These are phyloP conservation scores for Dicerorhinus sumatrensis DNA, from an alignment of 2,113 vertebrate species.

Conservation along the genomic window DNA sequence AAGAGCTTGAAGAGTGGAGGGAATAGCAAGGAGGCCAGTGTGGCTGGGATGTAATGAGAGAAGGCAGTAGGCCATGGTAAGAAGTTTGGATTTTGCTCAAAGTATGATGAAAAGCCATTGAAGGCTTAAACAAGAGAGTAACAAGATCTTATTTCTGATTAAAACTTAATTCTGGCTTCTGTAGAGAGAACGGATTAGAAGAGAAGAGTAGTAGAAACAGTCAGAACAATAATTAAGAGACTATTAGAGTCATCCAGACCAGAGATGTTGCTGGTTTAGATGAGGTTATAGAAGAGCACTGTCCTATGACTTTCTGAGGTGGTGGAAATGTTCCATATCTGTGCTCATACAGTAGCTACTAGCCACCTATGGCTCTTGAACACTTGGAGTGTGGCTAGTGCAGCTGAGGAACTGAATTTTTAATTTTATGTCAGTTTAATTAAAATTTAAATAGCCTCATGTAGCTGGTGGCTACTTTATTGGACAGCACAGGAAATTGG, in stretches of 20 bases:
- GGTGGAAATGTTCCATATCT: not conserved
- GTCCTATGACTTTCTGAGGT: not conserved
- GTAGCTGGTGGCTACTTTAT: not conserved
- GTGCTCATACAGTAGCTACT: not conserved
- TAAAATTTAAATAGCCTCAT: slow-evolving; percentile 46
- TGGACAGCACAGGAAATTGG: not conserved
- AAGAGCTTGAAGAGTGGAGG: not conserved
- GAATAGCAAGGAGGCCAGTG: not conserved
- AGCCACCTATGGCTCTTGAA: not conserved
- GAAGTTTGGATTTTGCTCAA: slow-evolving; percentile 20
- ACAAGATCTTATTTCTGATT: slow-evolving; percentile 43
- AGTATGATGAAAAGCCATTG: not conserved
- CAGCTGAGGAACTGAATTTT: slow-evolving; percentile 11
- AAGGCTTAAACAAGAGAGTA: not conserved
- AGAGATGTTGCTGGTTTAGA: not conserved
- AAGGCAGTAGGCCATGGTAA: not conserved
- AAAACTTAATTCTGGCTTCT: slow-evolving; percentile 42
- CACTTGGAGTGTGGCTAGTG: not conserved
- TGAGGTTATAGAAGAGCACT: not conserved
- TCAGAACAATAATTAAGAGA: not conserved
- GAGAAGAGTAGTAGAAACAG: not conserved
- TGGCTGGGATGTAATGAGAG: not conserved
- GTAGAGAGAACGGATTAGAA: not conserved
- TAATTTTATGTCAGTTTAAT: slow-evolving; percentile 35
- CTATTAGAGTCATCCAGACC: not conserved